Evolutionary conservation across 2,888 invertebrate genomes (phyloP).

Genomic region (Venusia cambrica): DNA sequence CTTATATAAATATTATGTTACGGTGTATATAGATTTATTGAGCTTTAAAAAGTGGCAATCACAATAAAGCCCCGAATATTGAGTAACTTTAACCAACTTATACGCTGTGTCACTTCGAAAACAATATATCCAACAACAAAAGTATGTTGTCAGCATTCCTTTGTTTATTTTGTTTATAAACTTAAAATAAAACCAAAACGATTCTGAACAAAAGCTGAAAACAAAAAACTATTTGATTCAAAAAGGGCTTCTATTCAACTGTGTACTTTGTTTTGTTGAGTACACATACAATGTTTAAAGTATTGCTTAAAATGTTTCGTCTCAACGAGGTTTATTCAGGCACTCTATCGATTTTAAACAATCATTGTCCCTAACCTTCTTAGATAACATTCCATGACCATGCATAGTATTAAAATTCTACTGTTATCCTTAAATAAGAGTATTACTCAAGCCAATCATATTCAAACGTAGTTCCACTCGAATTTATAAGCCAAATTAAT

Average conservation of each 20-base stretch:
- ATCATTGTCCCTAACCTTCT: slow-evolving; percentile 35
- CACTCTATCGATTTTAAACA: slow-evolving; percentile 29
- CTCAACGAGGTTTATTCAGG: slow-evolving; percentile 37
- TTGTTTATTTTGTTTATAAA: slow-evolving; percentile 41
- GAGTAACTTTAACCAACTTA: too few relatives aligned
- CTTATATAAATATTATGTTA: too few relatives aligned
- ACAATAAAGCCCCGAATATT: too few relatives aligned
- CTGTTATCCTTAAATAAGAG: slow-evolving; percentile 46
- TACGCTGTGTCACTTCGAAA: too few relatives aligned
- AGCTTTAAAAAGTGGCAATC: too few relatives aligned
- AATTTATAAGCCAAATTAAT: too few relatives aligned
- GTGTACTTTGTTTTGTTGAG: slow-evolving; percentile 36
- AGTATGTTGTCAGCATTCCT: slow-evolving; percentile 59
- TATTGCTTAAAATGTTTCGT: slow-evolving; percentile 25
- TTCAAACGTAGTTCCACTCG: too few relatives aligned
- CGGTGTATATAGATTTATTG: too few relatives aligned
- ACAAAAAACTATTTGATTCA: slow-evolving; percentile 28
- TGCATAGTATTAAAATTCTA: slow-evolving; percentile 66
- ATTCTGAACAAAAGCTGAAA: slow-evolving; percentile 33
- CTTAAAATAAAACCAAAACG: slow-evolving; percentile 31
- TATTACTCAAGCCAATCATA: too few relatives aligned
- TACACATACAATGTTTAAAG: slow-evolving; percentile 26
- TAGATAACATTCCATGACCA: slow-evolving; percentile 69
- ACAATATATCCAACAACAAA: slow-evolving; percentile 58
- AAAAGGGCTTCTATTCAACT: slow-evolving; percentile 33